Conservation (phyloP, 2,888 invertebrate species). For the Sphaerophoria taeniata region DNA sequence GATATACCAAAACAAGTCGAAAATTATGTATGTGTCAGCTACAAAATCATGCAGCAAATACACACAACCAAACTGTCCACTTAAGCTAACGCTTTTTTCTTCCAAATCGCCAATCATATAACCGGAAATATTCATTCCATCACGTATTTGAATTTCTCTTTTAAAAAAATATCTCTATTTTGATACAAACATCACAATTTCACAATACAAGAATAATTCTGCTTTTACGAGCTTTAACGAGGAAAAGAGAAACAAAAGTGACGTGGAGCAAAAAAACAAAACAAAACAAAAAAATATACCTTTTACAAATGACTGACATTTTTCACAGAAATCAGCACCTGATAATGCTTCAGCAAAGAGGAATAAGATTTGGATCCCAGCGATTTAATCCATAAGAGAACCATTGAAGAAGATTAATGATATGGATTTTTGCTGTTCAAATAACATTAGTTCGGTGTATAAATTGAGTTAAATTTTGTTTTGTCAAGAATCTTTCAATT, state of each 20-base stretch:
- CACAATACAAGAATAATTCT: constrained; percentile 23
- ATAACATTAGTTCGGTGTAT: constrained; percentile 7
- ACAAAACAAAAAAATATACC: constrained; percentile 29
- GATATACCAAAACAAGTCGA: no score
- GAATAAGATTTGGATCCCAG: constrained; percentile 4
- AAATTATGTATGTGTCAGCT: no score
- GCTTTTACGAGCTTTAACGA: constrained; percentile 1
- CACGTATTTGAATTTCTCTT: constrained; percentile 21
- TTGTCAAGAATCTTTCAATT: constrained; percentile 27
- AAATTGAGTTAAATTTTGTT: constrained; percentile 21
- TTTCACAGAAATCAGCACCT: constrained; percentile 42
- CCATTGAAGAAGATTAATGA: constrained; percentile 49
- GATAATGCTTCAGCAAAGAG: neutral
- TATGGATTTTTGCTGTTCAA: constrained; percentile 44
- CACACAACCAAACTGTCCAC: neutral
- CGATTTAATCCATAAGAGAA: constrained; percentile 43
- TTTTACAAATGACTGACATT: constrained; percentile 56
- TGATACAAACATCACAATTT: constrained; percentile 44
- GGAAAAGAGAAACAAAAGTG: neutral
- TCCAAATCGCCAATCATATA: neutral
- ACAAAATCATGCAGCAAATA: no score
- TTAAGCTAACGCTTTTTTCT: neutral
- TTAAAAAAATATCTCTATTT: constrained; percentile 5
- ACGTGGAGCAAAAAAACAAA: neutral
- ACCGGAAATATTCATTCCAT: constrained; percentile 15